Evolutionary conservation across 2,888 invertebrate species (phyloP).

Genomic region (Oegoconia quadripuncta): DNA sequence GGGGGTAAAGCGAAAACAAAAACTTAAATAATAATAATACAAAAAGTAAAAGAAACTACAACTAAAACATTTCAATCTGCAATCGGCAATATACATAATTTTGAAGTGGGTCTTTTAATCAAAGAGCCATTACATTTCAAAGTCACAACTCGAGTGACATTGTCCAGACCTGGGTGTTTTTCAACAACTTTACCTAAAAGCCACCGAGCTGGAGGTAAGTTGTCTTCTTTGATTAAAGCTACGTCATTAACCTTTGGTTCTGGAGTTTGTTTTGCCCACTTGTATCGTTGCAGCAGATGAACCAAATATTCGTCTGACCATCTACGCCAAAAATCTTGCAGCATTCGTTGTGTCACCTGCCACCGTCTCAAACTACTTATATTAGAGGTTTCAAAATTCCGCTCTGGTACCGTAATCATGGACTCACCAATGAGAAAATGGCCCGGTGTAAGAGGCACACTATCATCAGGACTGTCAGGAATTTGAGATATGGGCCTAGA

Average conservation of each 20-base stretch:
- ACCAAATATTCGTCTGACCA: constrained; percentile 1
- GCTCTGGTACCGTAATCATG: constrained; percentile 14
- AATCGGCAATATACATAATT: background rate
- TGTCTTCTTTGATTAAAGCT: constrained; percentile 17
- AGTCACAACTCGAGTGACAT: constrained; percentile 10
- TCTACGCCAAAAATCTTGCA: constrained; percentile 20
- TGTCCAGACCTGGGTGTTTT: constrained; percentile 15
- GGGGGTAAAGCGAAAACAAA: too few species aligned
- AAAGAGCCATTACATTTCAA: background rate
- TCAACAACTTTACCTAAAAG: constrained; percentile 13
- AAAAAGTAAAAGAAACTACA: background rate
- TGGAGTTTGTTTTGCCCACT: constrained; percentile 10
- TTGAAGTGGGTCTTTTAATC: background rate
- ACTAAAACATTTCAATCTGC: background rate
- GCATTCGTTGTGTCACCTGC: constrained; percentile 21
- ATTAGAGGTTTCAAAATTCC: constrained; percentile 4
- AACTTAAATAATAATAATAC: background rate
- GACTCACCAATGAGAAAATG: constrained; percentile 25
- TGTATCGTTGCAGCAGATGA: constrained; percentile 17
- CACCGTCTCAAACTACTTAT: constrained; percentile 15
- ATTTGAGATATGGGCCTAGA: constrained; percentile 16
- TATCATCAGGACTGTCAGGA: constrained; percentile 16
- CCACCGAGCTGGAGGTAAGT: constrained; percentile 20
- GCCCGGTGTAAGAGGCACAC: constrained; percentile 19
- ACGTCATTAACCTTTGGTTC: constrained; percentile 16